Conservation (phyloP, 2,888 invertebrate species). For the Standfussiana lucernea region DNA sequence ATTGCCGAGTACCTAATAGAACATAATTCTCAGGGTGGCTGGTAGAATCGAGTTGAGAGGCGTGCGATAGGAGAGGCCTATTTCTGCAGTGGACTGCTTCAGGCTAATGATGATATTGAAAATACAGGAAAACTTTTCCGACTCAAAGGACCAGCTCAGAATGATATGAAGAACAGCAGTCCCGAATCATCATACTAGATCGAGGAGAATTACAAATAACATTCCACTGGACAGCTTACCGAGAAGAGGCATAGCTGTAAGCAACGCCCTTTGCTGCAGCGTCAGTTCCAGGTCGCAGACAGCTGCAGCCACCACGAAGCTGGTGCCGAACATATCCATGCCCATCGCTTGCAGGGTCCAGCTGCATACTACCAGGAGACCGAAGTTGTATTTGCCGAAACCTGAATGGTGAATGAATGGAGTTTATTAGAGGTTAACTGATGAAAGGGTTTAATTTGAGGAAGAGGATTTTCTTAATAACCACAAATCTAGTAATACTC, state of each 20-base stretch:
- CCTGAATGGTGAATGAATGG: constrained; percentile 70
- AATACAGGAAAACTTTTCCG: neutral
- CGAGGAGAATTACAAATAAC: neutral
- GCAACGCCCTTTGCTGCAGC: constrained; percentile 92
- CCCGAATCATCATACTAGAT: neutral
- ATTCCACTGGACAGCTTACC: constrained; percentile 84
- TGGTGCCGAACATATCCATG: constrained; percentile 89
- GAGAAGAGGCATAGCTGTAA: constrained; percentile 93
- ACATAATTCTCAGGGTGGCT: neutral
- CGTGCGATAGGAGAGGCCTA: neutral
- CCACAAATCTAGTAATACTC: neutral
- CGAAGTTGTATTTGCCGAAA: constrained; percentile 87
- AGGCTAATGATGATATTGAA: neutral
- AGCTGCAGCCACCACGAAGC: constrained; percentile 93
- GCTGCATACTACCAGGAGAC: constrained; percentile 84
- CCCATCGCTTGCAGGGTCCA: constrained; percentile 89
- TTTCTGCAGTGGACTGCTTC: neutral
- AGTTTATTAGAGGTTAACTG: neutral
- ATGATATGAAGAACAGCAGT: neutral
- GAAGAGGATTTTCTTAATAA: neutral
- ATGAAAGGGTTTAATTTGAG: neutral
- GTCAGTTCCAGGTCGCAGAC: constrained; percentile 92
- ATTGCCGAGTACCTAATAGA: neutral
- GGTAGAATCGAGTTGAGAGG: neutral
- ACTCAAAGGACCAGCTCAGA: neutral